phyloP scores from a whole-genome alignment of 2,113 vertebrate species.

The Melierax canorus region DNA sequence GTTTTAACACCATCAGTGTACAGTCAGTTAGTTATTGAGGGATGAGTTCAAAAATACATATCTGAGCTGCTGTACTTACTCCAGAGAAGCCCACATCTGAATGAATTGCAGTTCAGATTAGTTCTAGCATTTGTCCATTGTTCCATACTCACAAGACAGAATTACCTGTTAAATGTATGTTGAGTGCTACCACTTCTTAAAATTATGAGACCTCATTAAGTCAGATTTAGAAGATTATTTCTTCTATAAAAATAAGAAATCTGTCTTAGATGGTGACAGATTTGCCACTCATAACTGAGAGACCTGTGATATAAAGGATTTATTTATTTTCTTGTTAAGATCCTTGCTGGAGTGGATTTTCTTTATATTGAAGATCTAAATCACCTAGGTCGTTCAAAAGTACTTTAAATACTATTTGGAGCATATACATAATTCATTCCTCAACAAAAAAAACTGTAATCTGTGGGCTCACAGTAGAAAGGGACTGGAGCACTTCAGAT shows the following conservation, averaged over 20 bases:
- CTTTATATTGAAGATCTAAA: neutral
- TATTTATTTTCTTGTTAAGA: neutral
- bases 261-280: neutral
- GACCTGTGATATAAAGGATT: neutral
- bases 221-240: neutral
- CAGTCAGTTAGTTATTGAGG: neutral
- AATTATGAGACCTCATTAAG: neutral
- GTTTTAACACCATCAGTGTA: neutral
- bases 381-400: neutral
- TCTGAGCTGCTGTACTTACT: neutral
- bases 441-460: neutral
- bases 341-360: neutral
- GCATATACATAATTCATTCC: neutral
- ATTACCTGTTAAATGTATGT: neutral
- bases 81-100: neutral
- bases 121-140: neutral
- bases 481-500: neutral
- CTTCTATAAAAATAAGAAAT: neutral
- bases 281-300: neutral
- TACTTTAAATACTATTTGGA: neutral
- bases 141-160: neutral
- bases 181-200: neutral
- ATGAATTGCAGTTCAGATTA: neutral
- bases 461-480: neutral
- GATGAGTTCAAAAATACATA: neutral